Evolutionary conservation across 2,888 invertebrate genomes (phyloP), one percentile per base, ranked within the genome.

Genomic region (Melikaiella ostensackeni): DNA sequence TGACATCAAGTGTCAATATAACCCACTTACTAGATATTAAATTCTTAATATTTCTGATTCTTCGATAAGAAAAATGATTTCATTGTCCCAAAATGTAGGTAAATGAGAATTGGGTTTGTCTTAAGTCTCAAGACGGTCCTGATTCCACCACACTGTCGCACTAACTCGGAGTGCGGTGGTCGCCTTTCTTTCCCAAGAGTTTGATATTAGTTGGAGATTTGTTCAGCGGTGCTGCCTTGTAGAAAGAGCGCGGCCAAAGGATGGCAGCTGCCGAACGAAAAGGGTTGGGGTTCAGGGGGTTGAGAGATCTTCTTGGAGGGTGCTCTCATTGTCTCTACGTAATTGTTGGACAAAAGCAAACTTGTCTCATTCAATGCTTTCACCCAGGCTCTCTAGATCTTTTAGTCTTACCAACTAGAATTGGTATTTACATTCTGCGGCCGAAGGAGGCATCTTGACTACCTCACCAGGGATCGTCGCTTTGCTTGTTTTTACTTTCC

Each of bases 291-390:
- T 30, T 55, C 33, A 19, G 33, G 21, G 64, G 66, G 66, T 74
- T 76, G 79, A 78, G 75, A 66, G 75, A 83, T 73, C 79, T 70
- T 50, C n/a, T 50, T 64, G 46, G 75, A 73, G 73, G 77, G 77
- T 81, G 81, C 80, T 81, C 85, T 88, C 89, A 89, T 90, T 90
- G 89, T 90, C 87, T 86, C 84, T 85, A 75, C 84, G 87, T 89
- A 89, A 90, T 89, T 89, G 87, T 87, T 77, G 86, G 83, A 88
- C 89, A 89, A 90, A 89, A 87, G 88, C 87, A 89, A 90, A 91
- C 90, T 89, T 90, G 88, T 88, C 88, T 88, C 89, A 89, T 90
- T 89, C 87, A 89, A 87, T 84, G 83, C 57, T 75, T 74, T 70
- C 63, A 61, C 61, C 50, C 42, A 21, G 19, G 30, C 61, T 55